Evolutionary conservation across 2,113 vertebrate genomes (phyloP).

Genomic region (Bostrychus sinensis): DNA sequence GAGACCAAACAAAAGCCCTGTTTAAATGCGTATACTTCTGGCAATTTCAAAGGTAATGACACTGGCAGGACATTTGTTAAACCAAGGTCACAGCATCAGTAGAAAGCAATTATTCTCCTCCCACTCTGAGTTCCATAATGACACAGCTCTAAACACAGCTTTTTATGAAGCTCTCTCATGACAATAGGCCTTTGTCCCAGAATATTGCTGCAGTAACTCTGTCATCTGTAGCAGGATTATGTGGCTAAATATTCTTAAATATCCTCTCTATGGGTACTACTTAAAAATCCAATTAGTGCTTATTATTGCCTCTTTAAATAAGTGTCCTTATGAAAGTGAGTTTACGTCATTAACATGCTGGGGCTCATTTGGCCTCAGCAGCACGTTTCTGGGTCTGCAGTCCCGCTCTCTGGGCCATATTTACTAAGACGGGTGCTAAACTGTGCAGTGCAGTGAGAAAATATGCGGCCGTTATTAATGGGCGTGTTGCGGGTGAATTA

Average conservation of each 20-base stretch:
- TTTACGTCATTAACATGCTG: slow-evolving; percentile 46
- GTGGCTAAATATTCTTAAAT: slow-evolving; percentile 46
- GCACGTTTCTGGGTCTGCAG: not conserved
- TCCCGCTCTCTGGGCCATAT: not conserved
- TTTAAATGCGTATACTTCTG: not conserved
- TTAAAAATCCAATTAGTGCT: slow-evolving; percentile 53
- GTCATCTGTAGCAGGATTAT: slow-evolving; percentile 26
- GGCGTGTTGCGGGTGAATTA: too few species aligned
- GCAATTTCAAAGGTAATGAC: slow-evolving; percentile 34
- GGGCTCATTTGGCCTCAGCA: not conserved
- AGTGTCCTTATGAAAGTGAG: slow-evolving; percentile 41
- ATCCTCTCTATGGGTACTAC: slow-evolving; percentile 1
- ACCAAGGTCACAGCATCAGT: slow-evolving; percentile 4
- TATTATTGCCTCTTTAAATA: slow-evolving; percentile 50
- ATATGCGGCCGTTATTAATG: too few species aligned
- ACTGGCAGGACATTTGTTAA: slow-evolving; percentile 7
- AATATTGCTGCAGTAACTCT: slow-evolving; percentile 10
- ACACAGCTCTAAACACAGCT: not conserved
- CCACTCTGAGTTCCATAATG: not conserved
- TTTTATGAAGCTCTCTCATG: slow-evolving; percentile 26
- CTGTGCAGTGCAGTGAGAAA: too few species aligned
- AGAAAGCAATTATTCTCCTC: not conserved
- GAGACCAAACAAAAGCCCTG: not conserved
- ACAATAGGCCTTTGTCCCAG: slow-evolving; percentile 4
- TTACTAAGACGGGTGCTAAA: not conserved